These are phyloP conservation scores for Buphagus erythrorhynchus DNA, from an alignment of 2,797 vertebrate genomes.

Conservation along the genomic window DNA sequence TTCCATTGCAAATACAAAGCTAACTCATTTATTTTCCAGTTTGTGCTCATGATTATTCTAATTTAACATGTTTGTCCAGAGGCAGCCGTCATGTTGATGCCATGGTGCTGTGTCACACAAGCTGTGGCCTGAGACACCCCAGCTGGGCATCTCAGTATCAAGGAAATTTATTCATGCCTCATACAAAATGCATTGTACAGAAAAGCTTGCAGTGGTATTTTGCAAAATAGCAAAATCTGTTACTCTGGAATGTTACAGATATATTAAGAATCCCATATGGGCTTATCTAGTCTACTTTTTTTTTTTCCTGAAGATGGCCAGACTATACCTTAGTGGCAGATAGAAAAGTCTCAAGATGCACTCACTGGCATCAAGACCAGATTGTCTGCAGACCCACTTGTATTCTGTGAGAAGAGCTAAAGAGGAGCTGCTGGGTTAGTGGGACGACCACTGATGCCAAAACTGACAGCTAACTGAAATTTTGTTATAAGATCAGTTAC, in stretches of 20 bases:
- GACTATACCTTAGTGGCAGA: neutral
- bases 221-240: slow-evolving; percentile 18
- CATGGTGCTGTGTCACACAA: slow-evolving; percentile 38
- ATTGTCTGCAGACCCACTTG: neutral
- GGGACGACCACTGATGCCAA: neutral
- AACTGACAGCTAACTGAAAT: neutral
- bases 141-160: slow-evolving; percentile 2
- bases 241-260: slow-evolving; percentile 2
- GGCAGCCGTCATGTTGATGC: slow-evolving; percentile 15
- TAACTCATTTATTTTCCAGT: slow-evolving; percentile 42
- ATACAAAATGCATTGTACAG: neutral
- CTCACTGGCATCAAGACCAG: neutral
- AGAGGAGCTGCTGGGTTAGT: neutral
- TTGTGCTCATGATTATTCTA: slow-evolving; percentile 44
- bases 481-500: neutral
- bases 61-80: neutral
- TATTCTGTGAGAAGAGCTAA: neutral
- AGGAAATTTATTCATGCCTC: slow-evolving; percentile 20
- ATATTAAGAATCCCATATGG: slow-evolving; percentile 32
- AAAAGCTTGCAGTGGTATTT: slow-evolving; percentile 13
- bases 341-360: neutral
- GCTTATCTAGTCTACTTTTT: neutral
- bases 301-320: neutral
- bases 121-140: neutral
- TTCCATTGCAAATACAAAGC: slow-evolving; percentile 56